A percentile compares a stretch with the other conserved stretches of the same genome.
Evolutionary conservation across 2,797 vertebrate genomes (phyloP).

Genomic region (Pristis pectinata): DNA sequence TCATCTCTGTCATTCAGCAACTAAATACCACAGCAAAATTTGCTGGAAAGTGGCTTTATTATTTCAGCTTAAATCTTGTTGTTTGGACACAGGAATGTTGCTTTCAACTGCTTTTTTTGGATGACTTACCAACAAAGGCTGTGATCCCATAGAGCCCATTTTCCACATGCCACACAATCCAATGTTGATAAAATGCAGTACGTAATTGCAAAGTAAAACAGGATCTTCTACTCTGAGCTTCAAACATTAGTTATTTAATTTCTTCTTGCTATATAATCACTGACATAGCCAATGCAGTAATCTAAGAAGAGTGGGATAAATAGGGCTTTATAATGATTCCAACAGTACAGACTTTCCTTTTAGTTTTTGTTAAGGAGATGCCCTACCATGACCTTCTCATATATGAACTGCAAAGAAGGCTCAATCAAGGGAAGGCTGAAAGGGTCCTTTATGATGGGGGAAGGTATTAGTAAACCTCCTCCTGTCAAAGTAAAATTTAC

Average conservation of each 20-base stretch:
- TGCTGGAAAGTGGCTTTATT: background rate
- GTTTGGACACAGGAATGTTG: background rate
- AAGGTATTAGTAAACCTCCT: conserved; percentile 28
- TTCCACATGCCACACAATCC: background rate
- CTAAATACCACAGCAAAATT: background rate
- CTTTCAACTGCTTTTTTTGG: background rate
- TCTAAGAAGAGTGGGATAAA: conserved; percentile 3
- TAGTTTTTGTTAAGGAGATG: conserved; percentile 39
- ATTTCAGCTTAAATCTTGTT: background rate
- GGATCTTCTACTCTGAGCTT: background rate
- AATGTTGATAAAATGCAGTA: background rate
- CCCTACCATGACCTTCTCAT: conserved; percentile 39
- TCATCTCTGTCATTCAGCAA: background rate
- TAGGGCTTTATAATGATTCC: conserved; percentile 40
- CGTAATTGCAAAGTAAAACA: background rate
- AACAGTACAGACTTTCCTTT: conserved; percentile 40
- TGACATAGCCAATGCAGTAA: background rate
- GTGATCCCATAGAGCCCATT: background rate
- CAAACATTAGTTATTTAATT: background rate
- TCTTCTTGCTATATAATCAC: background rate
- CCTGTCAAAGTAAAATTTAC: conserved; percentile 34
- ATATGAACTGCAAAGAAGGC: conserved; percentile 40
- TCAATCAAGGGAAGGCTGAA: conserved; percentile 41
- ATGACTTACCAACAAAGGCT: conserved; percentile 36
- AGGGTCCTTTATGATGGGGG: conserved; percentile 38